Evolutionary conservation across 92 coral and sea anemone genomes (phyloP).

Genomic region (Epizoanthus stellaris): DNA sequence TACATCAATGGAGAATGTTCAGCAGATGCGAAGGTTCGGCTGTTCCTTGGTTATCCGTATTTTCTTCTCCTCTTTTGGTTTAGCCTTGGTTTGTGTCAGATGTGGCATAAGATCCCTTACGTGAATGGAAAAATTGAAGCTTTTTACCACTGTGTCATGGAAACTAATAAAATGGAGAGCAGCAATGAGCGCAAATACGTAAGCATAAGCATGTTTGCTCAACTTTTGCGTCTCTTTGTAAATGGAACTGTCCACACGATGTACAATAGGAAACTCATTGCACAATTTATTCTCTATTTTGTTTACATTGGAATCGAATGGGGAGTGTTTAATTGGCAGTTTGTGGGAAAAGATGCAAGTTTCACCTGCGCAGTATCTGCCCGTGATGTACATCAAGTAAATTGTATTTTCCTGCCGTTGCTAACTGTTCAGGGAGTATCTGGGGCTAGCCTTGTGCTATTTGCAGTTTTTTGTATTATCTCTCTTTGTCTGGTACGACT

Average conservation of each 20-base stretch:
- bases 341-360: neutral
- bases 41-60: neutral
- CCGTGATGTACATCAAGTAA: neutral
- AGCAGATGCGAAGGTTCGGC: neutral
- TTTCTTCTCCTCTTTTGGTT: conserved; percentile 5
- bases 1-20: conserved; percentile 14
- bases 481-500: too few relatives aligned
- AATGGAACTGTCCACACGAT: neutral
- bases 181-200: neutral
- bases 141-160: neutral
- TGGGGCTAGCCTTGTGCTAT: neutral
- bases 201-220: neutral
- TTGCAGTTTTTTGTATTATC: neutral
- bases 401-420: neutral
- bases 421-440: neutral
- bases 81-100: neutral
- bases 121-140: neutral
- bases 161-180: neutral
- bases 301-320: neutral
- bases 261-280: neutral
- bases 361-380: neutral
- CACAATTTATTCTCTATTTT: neutral
- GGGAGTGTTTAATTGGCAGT: neutral
- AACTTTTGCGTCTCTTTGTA: neutral
- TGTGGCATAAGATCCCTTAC: neutral